A percentile compares a stretch with the other conserved stretches of the same genome.
These are phyloP conservation scores for Creontiades dilutus DNA, from an alignment of 2,888 invertebrate genomes.

Conservation along the genomic window DNA sequence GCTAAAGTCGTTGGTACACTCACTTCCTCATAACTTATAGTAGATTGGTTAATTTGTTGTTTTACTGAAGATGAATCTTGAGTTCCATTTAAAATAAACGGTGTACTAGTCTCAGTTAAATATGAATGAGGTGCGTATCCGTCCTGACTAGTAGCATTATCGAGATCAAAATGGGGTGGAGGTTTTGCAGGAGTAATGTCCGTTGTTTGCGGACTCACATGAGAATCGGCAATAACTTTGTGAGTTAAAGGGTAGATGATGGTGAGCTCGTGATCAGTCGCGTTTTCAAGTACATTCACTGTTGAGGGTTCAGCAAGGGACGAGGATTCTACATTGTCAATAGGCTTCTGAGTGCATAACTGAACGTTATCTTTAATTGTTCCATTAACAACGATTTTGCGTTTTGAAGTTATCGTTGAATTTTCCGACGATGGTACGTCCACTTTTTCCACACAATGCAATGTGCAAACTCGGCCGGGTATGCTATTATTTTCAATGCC, in stretches of 20 bases:
- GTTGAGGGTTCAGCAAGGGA: background rate
- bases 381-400: background rate
- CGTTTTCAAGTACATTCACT: background rate
- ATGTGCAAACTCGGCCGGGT: background rate
- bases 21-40: too few species aligned
- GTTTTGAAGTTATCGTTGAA: background rate
- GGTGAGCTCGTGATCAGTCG: background rate
- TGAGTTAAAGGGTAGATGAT: background rate
- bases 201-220: background rate
- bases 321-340: background rate
- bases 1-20: too few species aligned
- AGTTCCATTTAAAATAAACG: too few species aligned
- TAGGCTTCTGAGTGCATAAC: background rate
- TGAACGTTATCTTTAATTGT: background rate
- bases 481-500: background rate
- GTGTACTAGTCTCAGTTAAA: too few species aligned
- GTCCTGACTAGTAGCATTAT: too few species aligned
- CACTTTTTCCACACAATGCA: background rate
- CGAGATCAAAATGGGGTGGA: background rate
- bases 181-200: background rate
- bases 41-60: too few species aligned
- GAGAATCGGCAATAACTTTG: background rate
- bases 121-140: too few species aligned
- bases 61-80: too few species aligned
- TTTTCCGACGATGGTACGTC: background rate